Evolutionary conservation across 2,888 invertebrate genomes (phyloP).

Genomic region (Rhingia campestris): DNA sequence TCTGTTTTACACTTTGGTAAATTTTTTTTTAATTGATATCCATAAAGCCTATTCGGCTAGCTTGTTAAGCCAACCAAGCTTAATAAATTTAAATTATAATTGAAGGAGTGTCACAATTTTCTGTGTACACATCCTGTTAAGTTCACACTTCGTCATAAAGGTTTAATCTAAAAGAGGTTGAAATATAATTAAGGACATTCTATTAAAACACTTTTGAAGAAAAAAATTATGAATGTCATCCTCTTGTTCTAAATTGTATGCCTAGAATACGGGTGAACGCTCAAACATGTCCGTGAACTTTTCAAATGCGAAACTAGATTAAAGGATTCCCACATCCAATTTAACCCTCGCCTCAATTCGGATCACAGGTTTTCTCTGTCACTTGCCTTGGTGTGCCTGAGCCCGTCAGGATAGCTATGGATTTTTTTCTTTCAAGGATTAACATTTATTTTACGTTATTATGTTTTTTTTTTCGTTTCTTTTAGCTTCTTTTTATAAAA

Average conservation of each 20-base stretch:
- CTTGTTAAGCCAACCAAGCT: not conserved
- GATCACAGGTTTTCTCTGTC: constrained; percentile 56
- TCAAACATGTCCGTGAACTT: constrained; percentile 69
- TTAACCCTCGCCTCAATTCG: constrained; percentile 65
- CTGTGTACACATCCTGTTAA: not conserved
- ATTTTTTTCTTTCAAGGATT: constrained; percentile 56
- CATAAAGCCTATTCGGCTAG: not conserved
- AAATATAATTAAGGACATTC: constrained; percentile 63
- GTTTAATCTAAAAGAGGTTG: not conserved
- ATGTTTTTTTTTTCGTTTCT: constrained; percentile 17
- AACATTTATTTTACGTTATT: constrained; percentile 29
- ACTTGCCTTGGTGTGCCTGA: constrained; percentile 52
- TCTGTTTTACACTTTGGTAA: too few relatives aligned
- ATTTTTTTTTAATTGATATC: too few relatives aligned
- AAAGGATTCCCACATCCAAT: constrained; percentile 68
- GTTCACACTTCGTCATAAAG: not conserved
- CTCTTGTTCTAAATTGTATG: constrained; percentile 56
- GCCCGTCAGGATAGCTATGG: constrained; percentile 32
- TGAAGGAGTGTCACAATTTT: not conserved
- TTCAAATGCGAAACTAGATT: constrained; percentile 66
- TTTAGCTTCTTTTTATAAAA: constrained; percentile 25
- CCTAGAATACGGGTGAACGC: constrained; percentile 65
- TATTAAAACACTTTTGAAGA: constrained; percentile 38
- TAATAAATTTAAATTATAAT: not conserved
- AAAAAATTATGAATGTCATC: constrained; percentile 58